These are phyloP conservation scores for Ameiurus melas DNA, from an alignment of 2,113 vertebrate genomes.

Conservation along the genomic window DNA sequence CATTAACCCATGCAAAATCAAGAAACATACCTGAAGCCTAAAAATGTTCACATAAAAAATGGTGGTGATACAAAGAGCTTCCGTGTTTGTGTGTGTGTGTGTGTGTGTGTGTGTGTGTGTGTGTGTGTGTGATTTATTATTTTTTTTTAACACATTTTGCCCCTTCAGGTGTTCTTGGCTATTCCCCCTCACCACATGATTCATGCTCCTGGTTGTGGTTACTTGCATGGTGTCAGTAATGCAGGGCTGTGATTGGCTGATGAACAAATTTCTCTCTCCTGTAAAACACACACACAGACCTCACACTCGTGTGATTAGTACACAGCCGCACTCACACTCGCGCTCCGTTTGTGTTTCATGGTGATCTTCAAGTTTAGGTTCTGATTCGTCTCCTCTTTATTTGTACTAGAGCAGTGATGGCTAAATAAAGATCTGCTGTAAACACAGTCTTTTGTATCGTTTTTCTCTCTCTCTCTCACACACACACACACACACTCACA, in stretches of 20 bases:
- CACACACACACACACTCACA: neutral
- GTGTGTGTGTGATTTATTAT: neutral
- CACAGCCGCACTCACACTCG: neutral
- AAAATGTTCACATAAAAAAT: neutral
- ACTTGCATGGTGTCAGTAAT: neutral
- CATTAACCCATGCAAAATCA: neutral
- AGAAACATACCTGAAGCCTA: neutral
- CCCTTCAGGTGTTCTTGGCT: neutral
- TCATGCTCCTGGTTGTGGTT: neutral
- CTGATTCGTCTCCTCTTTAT: neutral
- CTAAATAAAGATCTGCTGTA: slow-evolving; percentile 34
- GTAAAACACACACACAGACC: neutral
- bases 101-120: neutral
- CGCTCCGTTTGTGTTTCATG: neutral
- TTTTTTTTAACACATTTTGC: neutral
- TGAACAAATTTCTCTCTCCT: neutral
- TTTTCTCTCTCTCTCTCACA: neutral
- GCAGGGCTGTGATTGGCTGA: slow-evolving; percentile 17
- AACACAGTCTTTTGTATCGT: neutral
- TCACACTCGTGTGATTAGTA: neutral
- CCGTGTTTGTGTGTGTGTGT: neutral
- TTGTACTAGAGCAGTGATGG: slow-evolving; percentile 7
- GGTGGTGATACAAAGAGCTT: neutral
- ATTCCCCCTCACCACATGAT: neutral
- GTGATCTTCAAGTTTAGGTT: neutral